Evolutionary conservation across 2,797 vertebrate species (phyloP).

Genomic region (Danio jaintianensis): DNA sequence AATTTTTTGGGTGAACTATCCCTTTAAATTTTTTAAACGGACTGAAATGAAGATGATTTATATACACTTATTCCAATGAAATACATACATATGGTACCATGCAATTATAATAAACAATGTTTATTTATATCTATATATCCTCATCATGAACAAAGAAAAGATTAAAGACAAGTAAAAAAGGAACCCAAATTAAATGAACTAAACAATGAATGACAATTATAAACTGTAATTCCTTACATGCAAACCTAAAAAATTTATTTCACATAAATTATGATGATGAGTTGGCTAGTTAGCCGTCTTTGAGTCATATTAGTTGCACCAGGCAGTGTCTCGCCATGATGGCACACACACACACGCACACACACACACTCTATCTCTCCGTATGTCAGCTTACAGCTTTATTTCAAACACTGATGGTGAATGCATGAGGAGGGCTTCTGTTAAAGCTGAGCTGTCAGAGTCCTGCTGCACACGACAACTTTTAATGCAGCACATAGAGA

Average conservation of each 20-base stretch:
- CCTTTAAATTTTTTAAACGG: no score
- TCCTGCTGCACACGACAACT: neutral
- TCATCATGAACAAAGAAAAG: no score
- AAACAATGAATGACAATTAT: no score
- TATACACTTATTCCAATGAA: no score
- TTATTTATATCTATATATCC: no score
- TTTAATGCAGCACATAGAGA: neutral
- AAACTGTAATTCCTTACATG: neutral
- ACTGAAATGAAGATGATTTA: no score
- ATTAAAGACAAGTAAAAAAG: neutral
- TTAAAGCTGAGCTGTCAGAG: neutral
- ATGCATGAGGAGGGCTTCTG: neutral
- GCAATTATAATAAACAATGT: no score
- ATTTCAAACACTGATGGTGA: neutral
- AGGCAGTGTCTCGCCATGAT: neutral
- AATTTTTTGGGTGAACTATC: no score
- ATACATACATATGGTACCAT: no score
- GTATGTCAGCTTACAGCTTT: neutral
- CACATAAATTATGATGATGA: neutral
- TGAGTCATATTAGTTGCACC: constrained; percentile 20
- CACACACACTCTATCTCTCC: neutral
- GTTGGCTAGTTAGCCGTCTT: neutral
- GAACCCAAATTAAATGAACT: no score
- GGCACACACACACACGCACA: no score
- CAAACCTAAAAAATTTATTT: neutral